Conservation (phyloP, 1,140 invertebrate genomes). For the Coboldia fuscipes region DNA sequence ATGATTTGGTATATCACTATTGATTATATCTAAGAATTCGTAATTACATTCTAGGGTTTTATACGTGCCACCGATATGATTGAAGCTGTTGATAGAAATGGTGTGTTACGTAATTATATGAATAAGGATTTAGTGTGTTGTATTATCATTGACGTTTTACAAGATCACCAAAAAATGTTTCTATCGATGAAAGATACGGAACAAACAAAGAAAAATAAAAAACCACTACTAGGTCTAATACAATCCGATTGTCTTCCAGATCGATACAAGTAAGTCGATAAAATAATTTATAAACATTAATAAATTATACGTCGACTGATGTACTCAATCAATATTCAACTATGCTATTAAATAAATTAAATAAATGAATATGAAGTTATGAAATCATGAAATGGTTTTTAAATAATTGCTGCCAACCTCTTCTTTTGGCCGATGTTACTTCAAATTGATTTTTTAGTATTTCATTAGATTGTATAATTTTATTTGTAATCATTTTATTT, state of each 20-base stretch:
- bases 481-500: neutral
- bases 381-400: too few species aligned
- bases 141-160: slow-evolving; percentile 67
- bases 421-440: too few species aligned
- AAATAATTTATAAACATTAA: neutral
- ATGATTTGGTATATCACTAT: neutral
- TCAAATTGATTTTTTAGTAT: too few species aligned
- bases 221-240: slow-evolving; percentile 59
- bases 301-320: neutral
- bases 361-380: too few species aligned
- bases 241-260: slow-evolving; percentile 65
- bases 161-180: slow-evolving; percentile 68
- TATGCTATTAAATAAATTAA: neutral
- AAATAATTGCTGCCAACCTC: too few species aligned
- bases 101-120: slow-evolving; percentile 49
- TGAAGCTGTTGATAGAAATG: slow-evolving; percentile 59
- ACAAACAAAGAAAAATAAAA: slow-evolving; percentile 37
- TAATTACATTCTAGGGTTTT: slow-evolving; percentile 34
- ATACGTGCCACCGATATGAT: slow-evolving; percentile 45
- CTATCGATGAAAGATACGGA: slow-evolving; percentile 61
- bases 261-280: slow-evolving; percentile 57
- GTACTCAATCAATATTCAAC: neutral
- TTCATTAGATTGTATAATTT: too few species aligned
- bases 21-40: slow-evolving; percentile 4
- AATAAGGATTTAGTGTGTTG: slow-evolving; percentile 69